Percentiles rank a stretch among this genome's conserved stretches.
Conservation (phyloP, 2,113 vertebrate species). For the Pygoscelis antarcticus region DNA sequence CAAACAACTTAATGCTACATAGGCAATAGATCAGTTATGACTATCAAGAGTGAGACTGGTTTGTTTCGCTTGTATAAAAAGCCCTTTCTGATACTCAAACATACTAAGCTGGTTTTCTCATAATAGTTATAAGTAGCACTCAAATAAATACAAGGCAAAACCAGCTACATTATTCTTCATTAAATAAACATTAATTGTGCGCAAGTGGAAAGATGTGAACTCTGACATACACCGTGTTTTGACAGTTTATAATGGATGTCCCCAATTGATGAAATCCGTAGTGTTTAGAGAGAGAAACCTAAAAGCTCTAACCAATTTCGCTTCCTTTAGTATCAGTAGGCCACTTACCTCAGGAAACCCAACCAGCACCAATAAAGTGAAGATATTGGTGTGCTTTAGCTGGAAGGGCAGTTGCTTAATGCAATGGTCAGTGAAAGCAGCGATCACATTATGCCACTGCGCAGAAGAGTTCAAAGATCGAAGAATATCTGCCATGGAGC, state of each 20-base stretch:
- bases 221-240: not conserved
- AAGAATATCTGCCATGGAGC: conserved; percentile 93
- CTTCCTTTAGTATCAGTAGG: not conserved
- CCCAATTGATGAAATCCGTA: fast-evolving
- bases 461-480: conserved; percentile 84
- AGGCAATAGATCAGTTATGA: not conserved
- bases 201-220: not conserved
- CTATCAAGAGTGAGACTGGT: not conserved
- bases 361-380: conserved; percentile 92
- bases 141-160: not conserved
- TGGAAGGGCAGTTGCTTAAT: conserved; percentile 89
- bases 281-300: not conserved
- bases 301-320: not conserved
- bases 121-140: not conserved
- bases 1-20: not conserved
- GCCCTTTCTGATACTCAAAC: not conserved
- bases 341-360: conserved; percentile 91
- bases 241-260: not conserved
- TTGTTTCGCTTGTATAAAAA: not conserved
- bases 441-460: conserved; percentile 86
- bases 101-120: not conserved
- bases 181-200: not conserved
- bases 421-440: conserved; percentile 91
- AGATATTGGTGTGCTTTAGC: conserved; percentile 94
- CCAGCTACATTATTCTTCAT: not conserved